phyloP scores from a whole-genome alignment of 2,113 vertebrate genomes.

The Perca flavescens region DNA sequence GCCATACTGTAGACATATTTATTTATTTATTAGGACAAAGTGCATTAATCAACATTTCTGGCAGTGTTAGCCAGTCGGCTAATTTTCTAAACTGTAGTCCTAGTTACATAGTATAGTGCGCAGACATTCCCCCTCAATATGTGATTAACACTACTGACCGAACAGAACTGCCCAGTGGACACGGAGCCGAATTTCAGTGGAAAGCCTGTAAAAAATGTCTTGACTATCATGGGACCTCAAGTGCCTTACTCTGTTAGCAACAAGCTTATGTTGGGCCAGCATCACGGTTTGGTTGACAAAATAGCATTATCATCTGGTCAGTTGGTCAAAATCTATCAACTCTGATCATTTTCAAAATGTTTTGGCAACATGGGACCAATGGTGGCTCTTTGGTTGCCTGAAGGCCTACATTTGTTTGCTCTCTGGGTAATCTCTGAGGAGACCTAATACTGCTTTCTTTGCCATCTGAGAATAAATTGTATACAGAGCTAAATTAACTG shows the following conservation, averaged over 20 bases:
- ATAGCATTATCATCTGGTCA: background rate
- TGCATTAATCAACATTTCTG: no score
- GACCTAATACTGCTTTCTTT: conserved; percentile 5
- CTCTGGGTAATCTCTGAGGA: background rate
- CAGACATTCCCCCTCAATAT: background rate
- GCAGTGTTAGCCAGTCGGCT: no score
- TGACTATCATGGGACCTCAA: conserved; percentile 15
- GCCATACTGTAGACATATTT: background rate
- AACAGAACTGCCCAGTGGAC: conserved; percentile 35
- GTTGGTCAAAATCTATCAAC: background rate
- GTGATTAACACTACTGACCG: background rate
- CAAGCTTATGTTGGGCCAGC: conserved; percentile 9
- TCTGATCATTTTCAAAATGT: conserved; percentile 3
- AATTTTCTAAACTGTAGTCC: no score
- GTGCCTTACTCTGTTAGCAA: conserved; percentile 29
- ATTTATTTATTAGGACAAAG: no score
- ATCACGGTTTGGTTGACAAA: background rate
- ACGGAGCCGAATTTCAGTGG: background rate
- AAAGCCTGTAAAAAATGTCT: conserved; percentile 22
- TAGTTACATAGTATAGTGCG: no score
- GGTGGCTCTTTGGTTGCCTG: background rate
- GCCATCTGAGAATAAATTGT: conserved; percentile 11
- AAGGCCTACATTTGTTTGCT: background rate
- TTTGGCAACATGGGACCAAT: background rate
- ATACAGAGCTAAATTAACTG: conserved; percentile 41